These are phyloP conservation scores for Troides oblongomaculatus DNA, from an alignment of 2,888 invertebrate species.

Conservation along the genomic window DNA sequence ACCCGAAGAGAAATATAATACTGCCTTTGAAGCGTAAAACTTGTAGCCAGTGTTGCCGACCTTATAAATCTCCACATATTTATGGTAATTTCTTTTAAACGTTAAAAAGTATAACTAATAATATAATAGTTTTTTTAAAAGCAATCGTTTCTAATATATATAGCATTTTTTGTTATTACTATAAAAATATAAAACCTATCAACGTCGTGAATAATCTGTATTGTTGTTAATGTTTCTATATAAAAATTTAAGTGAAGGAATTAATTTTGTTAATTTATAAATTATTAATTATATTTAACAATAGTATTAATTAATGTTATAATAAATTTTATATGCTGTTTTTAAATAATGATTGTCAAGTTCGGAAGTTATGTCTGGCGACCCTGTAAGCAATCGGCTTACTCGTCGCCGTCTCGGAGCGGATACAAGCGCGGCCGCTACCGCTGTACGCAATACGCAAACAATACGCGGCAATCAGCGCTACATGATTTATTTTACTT, in stretches of 20 bases:
- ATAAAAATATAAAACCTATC: too few species aligned
- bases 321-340: background rate
- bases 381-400: conserved; percentile 38
- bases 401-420: conserved; percentile 40
- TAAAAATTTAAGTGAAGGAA: too few species aligned
- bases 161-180: too few species aligned
- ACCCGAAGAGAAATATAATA: conserved; percentile 55
- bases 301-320: background rate
- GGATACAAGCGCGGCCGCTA: conserved; percentile 47
- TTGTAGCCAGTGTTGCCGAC: conserved; percentile 36
- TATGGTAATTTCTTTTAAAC: background rate
- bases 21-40: conserved; percentile 37
- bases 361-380: background rate
- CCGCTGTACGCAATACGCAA: conserved; percentile 45
- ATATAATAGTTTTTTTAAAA: too few species aligned
- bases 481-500: conserved; percentile 40
- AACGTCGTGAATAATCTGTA: too few species aligned
- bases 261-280: too few species aligned
- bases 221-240: too few species aligned
- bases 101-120: background rate
- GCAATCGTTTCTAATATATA: too few species aligned
- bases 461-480: conserved; percentile 62
- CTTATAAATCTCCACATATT: background rate
- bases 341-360: background rate
- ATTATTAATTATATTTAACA: too few species aligned